Evolutionary conservation across 1,140 invertebrate species (phyloP), one percentile per base, ranked within the genome.

Genomic region (Sminthurinus signatus): DNA sequence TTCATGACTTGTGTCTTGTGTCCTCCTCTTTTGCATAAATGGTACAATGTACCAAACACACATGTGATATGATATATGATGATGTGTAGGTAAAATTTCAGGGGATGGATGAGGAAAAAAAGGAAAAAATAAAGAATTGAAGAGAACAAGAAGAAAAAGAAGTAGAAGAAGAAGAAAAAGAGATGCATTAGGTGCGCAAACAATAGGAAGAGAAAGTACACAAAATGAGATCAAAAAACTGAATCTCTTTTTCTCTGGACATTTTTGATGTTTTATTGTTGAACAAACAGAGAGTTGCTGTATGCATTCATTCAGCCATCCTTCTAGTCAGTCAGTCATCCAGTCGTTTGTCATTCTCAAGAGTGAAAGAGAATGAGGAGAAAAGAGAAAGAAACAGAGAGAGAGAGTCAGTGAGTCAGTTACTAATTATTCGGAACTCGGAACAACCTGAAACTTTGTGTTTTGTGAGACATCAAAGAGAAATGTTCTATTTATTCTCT

Each of bases 381-480:
- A n/a, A n/a, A n/a, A n/a, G n/a, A n/a, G n/a, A n/a, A n/a, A n/a
- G n/a, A n/a, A n/a, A n/a, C n/a, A n/a, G n/a, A n/a, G n/a, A n/a
- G n/a, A n/a, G n/a, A n/a, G n/a, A n/a, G n/a, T n/a, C n/a, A 67
- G 55, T 59, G 60, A 63, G 32, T 8, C 46, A 68, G 62, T 63
- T 61, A 64, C 65, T 68, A 68, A 68, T 68, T 68, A 68, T 68
- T 68, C 61, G 48, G 51, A 68, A 68, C 61, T 68, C 61, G 48
- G 51, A 68, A 68, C 61, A 56, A 68, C 65, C 57, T 63, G 65
- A 63, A 68, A 67, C 65, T 62, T 59, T 68, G 42, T 68, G 59
- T 61, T 63, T 56, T 67, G 50, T 63, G 19, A 19, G 42, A 68
- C 65, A 56, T 68, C 65, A 68, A 68, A 68, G 65, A 31, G 57